Conservation (phyloP, 2,113 vertebrate species). For the Chionomys nivalis region DNA sequence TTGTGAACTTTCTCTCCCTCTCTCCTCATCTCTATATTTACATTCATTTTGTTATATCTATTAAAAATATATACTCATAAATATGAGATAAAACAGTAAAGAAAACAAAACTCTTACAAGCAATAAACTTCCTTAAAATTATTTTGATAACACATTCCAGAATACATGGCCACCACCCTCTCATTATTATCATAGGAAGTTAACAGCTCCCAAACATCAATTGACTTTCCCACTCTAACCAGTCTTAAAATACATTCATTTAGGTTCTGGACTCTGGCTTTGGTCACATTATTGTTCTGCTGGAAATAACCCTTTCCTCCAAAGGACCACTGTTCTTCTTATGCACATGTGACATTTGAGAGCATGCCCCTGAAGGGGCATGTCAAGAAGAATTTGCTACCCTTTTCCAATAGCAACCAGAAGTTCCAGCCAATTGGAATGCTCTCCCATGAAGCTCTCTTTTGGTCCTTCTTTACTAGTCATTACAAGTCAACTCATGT, state of each 20-base stretch:
- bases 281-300: background rate
- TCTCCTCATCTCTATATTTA: no score
- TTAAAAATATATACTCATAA: no score
- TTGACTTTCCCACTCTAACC: background rate
- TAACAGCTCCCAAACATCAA: background rate
- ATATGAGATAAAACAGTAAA: no score
- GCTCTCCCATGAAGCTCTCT: background rate
- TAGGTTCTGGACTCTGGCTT: background rate
- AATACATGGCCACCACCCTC: background rate
- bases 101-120: no score
- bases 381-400: background rate
- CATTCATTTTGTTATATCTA: no score
- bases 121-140: no score
- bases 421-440: background rate
- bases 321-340: background rate
- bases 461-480: background rate
- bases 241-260: background rate
- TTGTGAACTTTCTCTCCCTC: no score
- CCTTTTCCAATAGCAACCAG: background rate
- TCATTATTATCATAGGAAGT: background rate
- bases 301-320: background rate
- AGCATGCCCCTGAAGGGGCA: no score
- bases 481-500: no score
- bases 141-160: background rate
- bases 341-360: no score